Evolutionary conservation across 2,888 invertebrate species (phyloP), one percentile per base, ranked within the genome.

Genomic region (Euplexia lucipara): DNA sequence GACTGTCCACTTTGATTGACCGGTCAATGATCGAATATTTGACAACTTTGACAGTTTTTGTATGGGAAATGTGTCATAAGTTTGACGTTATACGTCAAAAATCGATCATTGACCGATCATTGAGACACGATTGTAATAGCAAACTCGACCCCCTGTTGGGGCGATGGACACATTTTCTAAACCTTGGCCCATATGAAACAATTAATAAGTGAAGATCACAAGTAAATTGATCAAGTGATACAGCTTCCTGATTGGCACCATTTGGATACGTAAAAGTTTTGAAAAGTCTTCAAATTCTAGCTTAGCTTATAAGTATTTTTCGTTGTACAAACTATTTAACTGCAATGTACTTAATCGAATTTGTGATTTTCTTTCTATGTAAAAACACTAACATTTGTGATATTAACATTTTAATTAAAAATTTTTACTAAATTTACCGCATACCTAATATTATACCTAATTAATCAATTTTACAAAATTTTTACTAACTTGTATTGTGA

Each of bases 371-470:
- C 45, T 57, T 70, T 70, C 58, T 78, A 30, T 69, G 52, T 70
- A 52, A 81, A 79, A 69, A 76, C 64, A 51, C 67, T 80, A 78
- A 75, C 61, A 69, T 75, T 78, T 83, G 85, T 83, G 82, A 83
- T 84, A 83, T 77, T 79, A 83, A 79, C 59, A 37, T 61, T 49
- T 64, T 61, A 61, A 70, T 63, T 51, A 26, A 48, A 60, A 82
- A 63, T 44, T 34, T 30, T n/a, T 30, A 58, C 62, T 70, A 70
- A 68, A 68, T n/a, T n/a, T n/a, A n/a, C n/a, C n/a, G n/a, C n/a
- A n/a, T n/a, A n/a, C 70, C 2, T 34, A 67, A 71, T 72, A 47
- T 63, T 51, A 58, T 65, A 68, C 16, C 49, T 59, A 67, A 78
- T 64, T 69, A 67, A 78, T 71, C 37, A 26, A 10, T 73, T 78